phyloP scores from a whole-genome alignment of 2,797 vertebrate genomes.

The Phalloptychus januarius region DNA sequence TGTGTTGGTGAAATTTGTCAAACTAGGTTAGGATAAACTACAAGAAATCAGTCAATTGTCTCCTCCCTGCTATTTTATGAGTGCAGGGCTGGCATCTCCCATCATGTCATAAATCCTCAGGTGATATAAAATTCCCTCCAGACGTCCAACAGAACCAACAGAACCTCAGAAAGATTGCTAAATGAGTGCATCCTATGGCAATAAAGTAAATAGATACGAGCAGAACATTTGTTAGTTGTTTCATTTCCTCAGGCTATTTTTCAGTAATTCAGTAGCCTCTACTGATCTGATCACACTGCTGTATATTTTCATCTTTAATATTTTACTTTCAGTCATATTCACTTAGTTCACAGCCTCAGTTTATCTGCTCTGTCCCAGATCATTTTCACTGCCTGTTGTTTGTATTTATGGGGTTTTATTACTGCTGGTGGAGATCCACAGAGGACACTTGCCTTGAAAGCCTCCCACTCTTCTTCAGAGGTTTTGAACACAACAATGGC shows the following conservation, averaged over 20 bases:
- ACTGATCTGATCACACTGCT: background rate
- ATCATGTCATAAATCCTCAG: background rate
- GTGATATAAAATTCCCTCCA: background rate
- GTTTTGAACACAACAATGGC: conserved; percentile 78
- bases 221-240: background rate
- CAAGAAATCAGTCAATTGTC: background rate
- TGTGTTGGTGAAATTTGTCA: background rate
- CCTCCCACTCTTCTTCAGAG: conserved; percentile 81
- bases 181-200: background rate
- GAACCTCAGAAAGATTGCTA: background rate
- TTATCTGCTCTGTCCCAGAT: background rate
- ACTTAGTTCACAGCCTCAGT: background rate
- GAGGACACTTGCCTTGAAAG: conserved; percentile 74
- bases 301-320: no score
- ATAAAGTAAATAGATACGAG: background rate
- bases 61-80: background rate
- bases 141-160: background rate
- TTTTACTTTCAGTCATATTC: background rate
- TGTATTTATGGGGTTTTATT: no score
- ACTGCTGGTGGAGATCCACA: background rate
- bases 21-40: background rate
- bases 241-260: background rate
- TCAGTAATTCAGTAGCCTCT: background rate
- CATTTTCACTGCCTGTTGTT: background rate
- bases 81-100: background rate